Evolutionary conservation across 1,140 invertebrate species (phyloP), one percentile per base, ranked within the genome.

Genomic region (Drosophila aff.): DNA sequence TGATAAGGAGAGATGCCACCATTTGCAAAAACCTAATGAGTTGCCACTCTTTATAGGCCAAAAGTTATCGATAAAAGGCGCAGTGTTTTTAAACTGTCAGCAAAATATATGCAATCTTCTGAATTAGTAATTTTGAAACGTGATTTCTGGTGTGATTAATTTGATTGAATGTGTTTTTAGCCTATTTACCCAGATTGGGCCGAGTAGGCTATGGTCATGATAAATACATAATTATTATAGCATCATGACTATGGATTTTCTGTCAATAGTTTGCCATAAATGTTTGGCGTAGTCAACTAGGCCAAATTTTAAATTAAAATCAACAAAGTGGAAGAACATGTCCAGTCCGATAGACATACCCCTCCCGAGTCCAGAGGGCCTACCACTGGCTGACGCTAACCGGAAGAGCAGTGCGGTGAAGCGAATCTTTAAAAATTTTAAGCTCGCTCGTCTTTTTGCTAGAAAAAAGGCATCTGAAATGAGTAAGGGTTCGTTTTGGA

Each of bases 41-140:
- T 1, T 46, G 18, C 44, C 44, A 46, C 44, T 2, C 21, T 46
- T 46, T 7, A 59, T 85, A 63, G 50, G 60, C 33, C 69, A 66
- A 67, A 73, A 81, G 75, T 79, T 81, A 72, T 36, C n/a, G 18
- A 53, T 21, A 53, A 15, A 4, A 15, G 15, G 31, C 33, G 18
- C 50, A 9, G 21, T 36, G 0, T 36, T 38, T 38, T 4, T 38
- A 55, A 38, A 55, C 10, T 9, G 4, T 5, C 5, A 28, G 23
- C 47, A 1, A 31, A 31, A 31, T 31, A 9, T 31, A 31, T 31
- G 31, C 9, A 31, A 9, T 31, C 31, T 31, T 31, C 4, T 31
- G 31, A 31, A 9, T 31, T 31, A 2, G 1, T 31, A 6, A 31
- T 31, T 31, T 31, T 31, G 2, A 33, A 33, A 10, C 10, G 10